Percentiles rank a stretch among this genome's conserved stretches.
Conservation (phyloP, 1,140 invertebrate genomes). For the Drosophila sulfurigaster region DNA sequence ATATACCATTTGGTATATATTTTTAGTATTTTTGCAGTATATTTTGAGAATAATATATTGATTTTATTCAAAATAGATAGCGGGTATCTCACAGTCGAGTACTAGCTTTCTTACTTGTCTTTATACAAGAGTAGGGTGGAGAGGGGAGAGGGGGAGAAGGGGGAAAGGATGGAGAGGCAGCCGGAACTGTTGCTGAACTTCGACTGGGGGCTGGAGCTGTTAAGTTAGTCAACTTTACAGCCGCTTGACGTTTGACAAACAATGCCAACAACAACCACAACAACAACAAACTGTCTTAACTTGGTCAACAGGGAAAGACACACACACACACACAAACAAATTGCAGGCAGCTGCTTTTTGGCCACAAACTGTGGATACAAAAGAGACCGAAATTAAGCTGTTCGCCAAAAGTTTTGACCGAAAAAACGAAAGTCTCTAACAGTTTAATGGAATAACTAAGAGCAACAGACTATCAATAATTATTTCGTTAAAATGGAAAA, state of each 20-base stretch:
- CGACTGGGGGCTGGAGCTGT: slow-evolving; percentile 36
- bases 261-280: slow-evolving; percentile 41
- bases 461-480: not conserved
- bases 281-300: slow-evolving; percentile 30
- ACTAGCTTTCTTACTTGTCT: too few species aligned
- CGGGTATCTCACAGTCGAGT: too few species aligned
- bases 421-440: slow-evolving; percentile 6
- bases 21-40: too few species aligned
- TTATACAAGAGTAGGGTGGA: not conserved
- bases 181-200: slow-evolving; percentile 2
- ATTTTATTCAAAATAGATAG: too few species aligned
- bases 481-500: not conserved
- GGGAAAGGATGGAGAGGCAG: not conserved
- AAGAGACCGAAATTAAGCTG: slow-evolving; percentile 5
- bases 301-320: slow-evolving; percentile 35
- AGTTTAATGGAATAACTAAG: not conserved
- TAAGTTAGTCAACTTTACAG: slow-evolving; percentile 64
- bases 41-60: too few species aligned
- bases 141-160: not conserved
- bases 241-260: slow-evolving; percentile 73
- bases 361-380: slow-evolving; percentile 17
- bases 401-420: not conserved
- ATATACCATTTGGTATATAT: too few species aligned
- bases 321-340: slow-evolving; percentile 28
- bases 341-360: slow-evolving; percentile 46